These are phyloP conservation scores for Myoxocephalus aenaeus DNA, from an alignment of 2,797 vertebrate genomes.

Conservation along the genomic window DNA sequence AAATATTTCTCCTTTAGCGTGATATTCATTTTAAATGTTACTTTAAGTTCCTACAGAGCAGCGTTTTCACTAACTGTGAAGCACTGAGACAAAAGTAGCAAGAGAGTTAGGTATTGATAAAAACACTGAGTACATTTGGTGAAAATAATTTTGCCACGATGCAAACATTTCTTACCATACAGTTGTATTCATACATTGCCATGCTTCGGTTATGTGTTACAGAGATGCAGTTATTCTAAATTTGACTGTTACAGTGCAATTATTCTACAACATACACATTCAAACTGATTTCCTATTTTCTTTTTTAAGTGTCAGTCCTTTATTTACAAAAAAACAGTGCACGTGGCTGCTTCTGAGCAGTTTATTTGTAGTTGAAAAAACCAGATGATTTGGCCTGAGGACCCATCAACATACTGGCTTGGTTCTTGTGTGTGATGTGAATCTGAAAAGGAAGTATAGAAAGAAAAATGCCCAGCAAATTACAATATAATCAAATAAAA, in stretches of 20 bases:
- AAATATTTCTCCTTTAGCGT: slow-evolving; percentile 34
- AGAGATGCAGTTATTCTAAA: slow-evolving; percentile 34
- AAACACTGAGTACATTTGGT: slow-evolving; percentile 65
- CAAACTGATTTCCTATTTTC: slow-evolving; percentile 24
- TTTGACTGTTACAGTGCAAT: slow-evolving; percentile 23
- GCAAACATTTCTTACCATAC: slow-evolving; percentile 57
- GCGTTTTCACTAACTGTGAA: slow-evolving; percentile 47
- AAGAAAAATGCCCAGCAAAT: not conserved
- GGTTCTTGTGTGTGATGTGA: slow-evolving; percentile 94
- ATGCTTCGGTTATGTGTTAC: slow-evolving; percentile 65
- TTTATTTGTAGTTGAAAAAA: slow-evolving; percentile 89
- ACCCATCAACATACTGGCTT: slow-evolving; percentile 91
- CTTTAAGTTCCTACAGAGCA: slow-evolving; percentile 59
- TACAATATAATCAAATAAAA: not conserved
- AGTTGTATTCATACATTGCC: slow-evolving; percentile 53
- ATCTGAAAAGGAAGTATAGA: slow-evolving; percentile 82
- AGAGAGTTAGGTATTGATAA: slow-evolving; percentile 42
- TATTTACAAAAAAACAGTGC: slow-evolving; percentile 57
- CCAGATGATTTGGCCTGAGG: slow-evolving; percentile 85
- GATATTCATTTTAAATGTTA: slow-evolving; percentile 37
- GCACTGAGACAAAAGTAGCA: slow-evolving; percentile 32
- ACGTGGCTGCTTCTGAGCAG: not conserved
- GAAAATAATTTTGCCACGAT: slow-evolving; percentile 52
- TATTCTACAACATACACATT: slow-evolving; percentile 59
- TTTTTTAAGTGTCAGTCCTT: slow-evolving; percentile 50